These are phyloP conservation scores for Epinotia brunnichana DNA, from an alignment of 2,888 invertebrate species.

Conservation along the genomic window DNA sequence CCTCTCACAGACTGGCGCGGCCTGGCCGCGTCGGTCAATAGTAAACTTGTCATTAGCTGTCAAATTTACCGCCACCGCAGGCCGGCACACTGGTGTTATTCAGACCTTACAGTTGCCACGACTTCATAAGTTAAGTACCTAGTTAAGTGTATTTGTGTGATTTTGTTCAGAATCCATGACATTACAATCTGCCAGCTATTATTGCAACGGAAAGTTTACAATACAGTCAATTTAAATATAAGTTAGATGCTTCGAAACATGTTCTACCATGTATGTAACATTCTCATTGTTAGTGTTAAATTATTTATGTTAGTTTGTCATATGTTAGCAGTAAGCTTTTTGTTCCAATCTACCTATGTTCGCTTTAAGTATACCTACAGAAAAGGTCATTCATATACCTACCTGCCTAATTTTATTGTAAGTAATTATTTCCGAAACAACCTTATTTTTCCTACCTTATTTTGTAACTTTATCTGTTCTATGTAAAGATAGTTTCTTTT, in stretches of 20 bases:
- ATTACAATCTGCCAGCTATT: constrained; percentile 16
- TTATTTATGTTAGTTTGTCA: constrained; percentile 36
- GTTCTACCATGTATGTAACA: constrained; percentile 9
- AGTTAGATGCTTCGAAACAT: constrained; percentile 7
- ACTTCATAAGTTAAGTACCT: too few species aligned
- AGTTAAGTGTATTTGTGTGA: background rate
- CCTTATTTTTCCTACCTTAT: too few species aligned
- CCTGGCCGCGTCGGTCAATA: too few species aligned
- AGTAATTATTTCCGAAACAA: too few species aligned
- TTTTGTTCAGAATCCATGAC: constrained; percentile 7
- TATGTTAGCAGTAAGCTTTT: constrained; percentile 4
- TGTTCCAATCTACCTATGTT: background rate
- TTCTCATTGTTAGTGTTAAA: constrained; percentile 37
- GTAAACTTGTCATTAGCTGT: too few species aligned
- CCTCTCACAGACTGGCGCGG: too few species aligned
- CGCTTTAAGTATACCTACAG: background rate
- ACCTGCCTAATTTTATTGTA: too few species aligned
- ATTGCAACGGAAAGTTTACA: background rate
- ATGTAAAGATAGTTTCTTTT: too few species aligned
- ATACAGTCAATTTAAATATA: constrained; percentile 26
- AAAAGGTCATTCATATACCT: background rate
- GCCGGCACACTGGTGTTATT: too few species aligned
- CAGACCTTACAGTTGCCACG: too few species aligned
- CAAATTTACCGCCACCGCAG: too few species aligned
- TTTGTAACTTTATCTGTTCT: too few species aligned